These are phyloP conservation scores for Diadegma fenestrale DNA, from an alignment of 2,888 invertebrate genomes.

Conservation along the genomic window DNA sequence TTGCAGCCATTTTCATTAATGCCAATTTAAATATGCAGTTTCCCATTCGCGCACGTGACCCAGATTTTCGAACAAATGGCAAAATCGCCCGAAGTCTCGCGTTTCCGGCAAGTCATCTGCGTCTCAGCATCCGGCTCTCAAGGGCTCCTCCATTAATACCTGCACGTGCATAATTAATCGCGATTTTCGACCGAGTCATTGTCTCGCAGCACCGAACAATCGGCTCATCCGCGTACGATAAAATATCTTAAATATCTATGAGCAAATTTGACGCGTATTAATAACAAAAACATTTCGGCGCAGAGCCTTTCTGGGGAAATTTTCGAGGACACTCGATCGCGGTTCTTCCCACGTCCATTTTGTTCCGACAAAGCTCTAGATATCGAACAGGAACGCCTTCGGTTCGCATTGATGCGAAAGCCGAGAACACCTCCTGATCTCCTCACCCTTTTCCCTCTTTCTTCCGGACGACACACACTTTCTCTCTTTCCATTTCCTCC, in stretches of 20 bases:
- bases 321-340: too few relatives aligned
- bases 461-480: not conserved
- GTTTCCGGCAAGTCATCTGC: not conserved
- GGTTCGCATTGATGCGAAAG: slow-evolving; percentile 57
- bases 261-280: too few relatives aligned
- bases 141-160: not conserved
- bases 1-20: slow-evolving; percentile 59
- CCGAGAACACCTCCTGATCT: slow-evolving; percentile 46
- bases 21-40: slow-evolving; percentile 51
- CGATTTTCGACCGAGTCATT: not conserved
- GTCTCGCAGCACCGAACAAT: not conserved
- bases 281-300: too few relatives aligned
- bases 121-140: not conserved
- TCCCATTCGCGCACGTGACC: slow-evolving; percentile 47
- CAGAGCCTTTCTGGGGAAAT: too few relatives aligned
- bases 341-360: slow-evolving; percentile 65
- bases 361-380: slow-evolving; percentile 31
- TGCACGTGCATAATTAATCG: slow-evolving; percentile 4
- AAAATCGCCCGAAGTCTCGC: slow-evolving; percentile 4
- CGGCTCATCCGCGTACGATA: not conserved
- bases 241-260: slow-evolving; percentile 13
- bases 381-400: slow-evolving; percentile 41
- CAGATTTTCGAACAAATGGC: slow-evolving; percentile 28
- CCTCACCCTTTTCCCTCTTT: not conserved
- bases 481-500: slow-evolving; percentile 1